These are phyloP conservation scores for Mirza zaza DNA, from an alignment of 2,113 vertebrate genomes.

Conservation along the genomic window DNA sequence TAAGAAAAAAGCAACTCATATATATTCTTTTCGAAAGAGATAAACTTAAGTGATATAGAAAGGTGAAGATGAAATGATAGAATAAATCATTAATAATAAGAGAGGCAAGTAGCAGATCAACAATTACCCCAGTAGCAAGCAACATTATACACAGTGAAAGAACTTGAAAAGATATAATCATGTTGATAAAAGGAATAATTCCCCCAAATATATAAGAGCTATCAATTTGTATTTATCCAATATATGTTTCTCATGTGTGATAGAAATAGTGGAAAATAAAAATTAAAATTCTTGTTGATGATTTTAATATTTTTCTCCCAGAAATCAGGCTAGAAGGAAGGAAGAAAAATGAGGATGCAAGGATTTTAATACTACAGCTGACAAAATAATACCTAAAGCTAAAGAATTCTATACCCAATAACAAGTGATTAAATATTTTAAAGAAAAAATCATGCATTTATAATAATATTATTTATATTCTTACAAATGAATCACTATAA, in stretches of 20 bases:
- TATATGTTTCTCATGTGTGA: not conserved
- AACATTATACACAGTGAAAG: not conserved
- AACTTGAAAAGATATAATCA: not conserved
- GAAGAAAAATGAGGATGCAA: not conserved
- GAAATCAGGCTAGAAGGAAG: not conserved
- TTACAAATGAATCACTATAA: not conserved
- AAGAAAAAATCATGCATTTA: not conserved
- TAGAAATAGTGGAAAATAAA: not conserved
- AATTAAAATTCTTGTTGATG: not conserved
- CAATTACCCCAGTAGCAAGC: not conserved
- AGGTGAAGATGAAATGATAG: not conserved
- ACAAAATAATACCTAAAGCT: not conserved
- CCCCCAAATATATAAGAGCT: not conserved
- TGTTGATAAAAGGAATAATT: not conserved
- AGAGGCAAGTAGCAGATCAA: not conserved
- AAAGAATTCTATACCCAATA: not conserved
- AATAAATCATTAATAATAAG: not conserved
- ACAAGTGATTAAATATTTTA: not conserved
- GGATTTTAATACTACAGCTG: not conserved
- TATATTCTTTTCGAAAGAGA: not conserved
- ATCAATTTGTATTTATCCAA: not conserved
- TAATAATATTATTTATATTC: not conserved
- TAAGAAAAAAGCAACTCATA: not conserved
- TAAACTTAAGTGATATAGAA: not conserved
- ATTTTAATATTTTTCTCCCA: not conserved